Base-by-base conservation (phyloP, 1,140 invertebrate species). In the Grapholita molesta region DNA sequence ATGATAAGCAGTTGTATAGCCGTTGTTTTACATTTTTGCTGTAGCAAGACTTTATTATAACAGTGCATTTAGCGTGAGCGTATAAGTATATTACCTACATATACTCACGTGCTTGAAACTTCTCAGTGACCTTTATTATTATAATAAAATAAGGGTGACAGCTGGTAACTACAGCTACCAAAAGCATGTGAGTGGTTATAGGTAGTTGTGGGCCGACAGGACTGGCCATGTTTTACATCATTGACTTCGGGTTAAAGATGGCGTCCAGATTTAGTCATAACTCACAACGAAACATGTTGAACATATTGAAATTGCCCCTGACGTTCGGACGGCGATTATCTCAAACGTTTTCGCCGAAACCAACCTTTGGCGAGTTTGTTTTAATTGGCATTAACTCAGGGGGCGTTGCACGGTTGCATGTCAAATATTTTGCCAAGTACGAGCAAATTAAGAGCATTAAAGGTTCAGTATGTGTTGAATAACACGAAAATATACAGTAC, bases 321-420 rank as follows among this genome's bases (percentile, higher is more conserved):
- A 21, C 42, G 15, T 48, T 30, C 55, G n/a, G 55, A 30, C 55
- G 25, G n/a, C 55, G 55, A 61, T 61, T 61, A 61, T 61, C 55
- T 61, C 25, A 61, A 61, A 30, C 21, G 15, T 28, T 61, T 61
- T 61, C n/a, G 55, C 55, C 55, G 25, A 61, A 61, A 30, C n/a
- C 15, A 15, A 55, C 6, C 55, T 28, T 12, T 61, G 55, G 23
- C 28, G 24, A 24, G 42, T 64, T 35, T 23, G 18, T 61, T 61
- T 69, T 69, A 69, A 69, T 69, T 69, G 67, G 67, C n/a, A 57
- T 64, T 48, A 64, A 64, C 61, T 69, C 55, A 52, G 32, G 15
- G 33, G 67, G 53, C 53, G 53, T 61, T 61, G 18, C 30, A 21
- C 30, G 33, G 30, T 35, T 23, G 30, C 21, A 35, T 55, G 30